phyloP scores from a whole-genome alignment of 2,888 invertebrate species.

The Protonemura montana region DNA sequence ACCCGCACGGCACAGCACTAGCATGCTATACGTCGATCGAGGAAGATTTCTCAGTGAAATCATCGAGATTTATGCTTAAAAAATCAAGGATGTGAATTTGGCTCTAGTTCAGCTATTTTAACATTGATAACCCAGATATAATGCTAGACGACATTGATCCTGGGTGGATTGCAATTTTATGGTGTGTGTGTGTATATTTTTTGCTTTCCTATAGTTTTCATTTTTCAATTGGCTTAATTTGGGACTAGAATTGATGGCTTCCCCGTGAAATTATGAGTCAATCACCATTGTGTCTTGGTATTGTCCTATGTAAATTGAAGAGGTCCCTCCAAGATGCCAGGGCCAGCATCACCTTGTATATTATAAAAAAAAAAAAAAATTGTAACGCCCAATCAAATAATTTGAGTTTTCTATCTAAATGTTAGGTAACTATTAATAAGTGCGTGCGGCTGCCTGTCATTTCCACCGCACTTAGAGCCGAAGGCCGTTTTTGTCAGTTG shows the following conservation, averaged over 20 bases:
- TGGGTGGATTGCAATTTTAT: neutral
- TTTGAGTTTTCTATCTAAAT: too few species aligned
- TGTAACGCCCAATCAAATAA: too few species aligned
- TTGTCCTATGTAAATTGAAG: too few species aligned
- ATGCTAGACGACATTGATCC: conserved; percentile 22
- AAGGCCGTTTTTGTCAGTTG: too few species aligned
- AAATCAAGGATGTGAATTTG: conserved; percentile 8
- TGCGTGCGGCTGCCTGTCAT: too few species aligned
- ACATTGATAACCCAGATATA: conserved; percentile 16
- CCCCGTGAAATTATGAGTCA: too few species aligned
- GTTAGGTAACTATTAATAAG: too few species aligned
- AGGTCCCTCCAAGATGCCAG: too few species aligned
- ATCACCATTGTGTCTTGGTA: too few species aligned
- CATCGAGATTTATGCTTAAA: neutral
- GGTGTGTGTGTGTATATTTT: neutral
- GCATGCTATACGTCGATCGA: conserved; percentile 7
- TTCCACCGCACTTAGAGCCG: too few species aligned
- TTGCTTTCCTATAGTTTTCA: neutral
- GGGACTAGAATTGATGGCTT: neutral
- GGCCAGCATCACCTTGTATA: too few species aligned
- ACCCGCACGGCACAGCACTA: neutral
- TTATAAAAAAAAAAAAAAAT: too few species aligned
- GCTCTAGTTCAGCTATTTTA: conserved; percentile 28
- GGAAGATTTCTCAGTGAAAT: conserved; percentile 27
- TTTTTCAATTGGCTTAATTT: neutral